Conservation (phyloP, 2,888 invertebrate species). For the Tetropium fuscum region DNA sequence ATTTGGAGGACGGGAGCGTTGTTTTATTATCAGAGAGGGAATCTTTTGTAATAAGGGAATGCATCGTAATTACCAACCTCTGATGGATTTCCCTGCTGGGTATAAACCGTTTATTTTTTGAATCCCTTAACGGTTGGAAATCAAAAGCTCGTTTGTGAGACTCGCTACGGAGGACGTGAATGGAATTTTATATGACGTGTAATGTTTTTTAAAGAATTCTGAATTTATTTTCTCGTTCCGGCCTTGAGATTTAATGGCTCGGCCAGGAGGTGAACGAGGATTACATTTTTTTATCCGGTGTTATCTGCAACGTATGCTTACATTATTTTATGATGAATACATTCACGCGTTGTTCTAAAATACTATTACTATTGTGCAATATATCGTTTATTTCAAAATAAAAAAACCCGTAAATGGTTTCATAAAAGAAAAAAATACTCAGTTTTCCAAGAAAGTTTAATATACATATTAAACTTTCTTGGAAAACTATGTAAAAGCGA, state of each 20-base stretch:
- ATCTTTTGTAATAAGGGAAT: conserved; percentile 49
- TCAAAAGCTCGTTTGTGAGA: conserved; percentile 61
- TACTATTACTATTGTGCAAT: too few relatives aligned
- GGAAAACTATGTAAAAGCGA: too few relatives aligned
- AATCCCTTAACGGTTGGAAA: conserved; percentile 59
- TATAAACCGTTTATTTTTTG: conserved; percentile 51
- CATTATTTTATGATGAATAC: too few relatives aligned
- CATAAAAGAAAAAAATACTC: too few relatives aligned
- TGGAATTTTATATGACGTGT: conserved; percentile 54
- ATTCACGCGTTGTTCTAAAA: too few relatives aligned
- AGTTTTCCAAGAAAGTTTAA: too few relatives aligned
- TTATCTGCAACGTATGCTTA: background rate
- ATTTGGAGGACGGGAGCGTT: conserved; percentile 27
- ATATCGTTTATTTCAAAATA: too few relatives aligned
- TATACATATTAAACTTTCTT: too few relatives aligned
- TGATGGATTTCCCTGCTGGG: conserved; percentile 53
- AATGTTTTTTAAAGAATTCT: conserved; percentile 49
- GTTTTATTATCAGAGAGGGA: conserved; percentile 52
- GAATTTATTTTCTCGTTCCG: conserved; percentile 40
- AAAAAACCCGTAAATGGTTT: too few relatives aligned
- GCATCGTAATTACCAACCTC: conserved; percentile 52
- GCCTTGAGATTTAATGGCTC: conserved; percentile 28
- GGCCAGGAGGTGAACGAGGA: conserved; percentile 31
- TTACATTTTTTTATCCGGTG: conserved; percentile 15
- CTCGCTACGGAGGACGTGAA: conserved; percentile 51